Evolutionary conservation across 2,888 invertebrate genomes (phyloP), one percentile per base, ranked within the genome.

Genomic region (Tigriopus californicus): DNA sequence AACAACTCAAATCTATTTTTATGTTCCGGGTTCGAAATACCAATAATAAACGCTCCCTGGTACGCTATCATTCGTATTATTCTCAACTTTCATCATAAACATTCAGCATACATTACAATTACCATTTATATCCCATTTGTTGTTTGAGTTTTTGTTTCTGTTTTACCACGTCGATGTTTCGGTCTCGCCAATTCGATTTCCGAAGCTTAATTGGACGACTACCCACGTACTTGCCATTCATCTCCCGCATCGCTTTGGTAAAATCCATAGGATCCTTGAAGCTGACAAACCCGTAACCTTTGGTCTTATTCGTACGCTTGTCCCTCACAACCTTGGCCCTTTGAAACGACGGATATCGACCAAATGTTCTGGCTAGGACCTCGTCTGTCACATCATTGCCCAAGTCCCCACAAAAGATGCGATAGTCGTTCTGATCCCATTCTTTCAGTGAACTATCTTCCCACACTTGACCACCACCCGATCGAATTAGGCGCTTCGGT

Each of bases 381-480:
- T 98, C 98, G 68, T 98, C 98, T 0, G 94, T 97, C 24, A 98
- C 97, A 71, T 98, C 97, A 71, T 98, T 98, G 15, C 98, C 98
- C 51, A 98, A 77, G 75, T 98, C 98, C n/a, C 98, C 98, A 70
- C 95, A 95, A 73, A 99, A 98, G 73, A 98, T 84, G 64, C 98
- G 77, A 66, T 25, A 58, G 18, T 67, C 65, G 80, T 80, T 80
- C 65, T 89, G 85, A n/a, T 89, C 84, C 98, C 97, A 98, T 68
- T 98, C 98, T 18, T 82, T 74, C 58, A 98, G 72, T 0, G 92
- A 88, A 22, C 80, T 78, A 73, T 98, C 98, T 72, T 98, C 97
- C 98, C 98, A 98, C 0, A 85, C 83, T 65, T 85, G 82, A 1
- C 94, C 94, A 3, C 94, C 97, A 0, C 94, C 95, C 64, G 84